Evolutionary conservation across 2,888 invertebrate species (phyloP).

Genomic region (Caenorhabditis parvicauda): DNA sequence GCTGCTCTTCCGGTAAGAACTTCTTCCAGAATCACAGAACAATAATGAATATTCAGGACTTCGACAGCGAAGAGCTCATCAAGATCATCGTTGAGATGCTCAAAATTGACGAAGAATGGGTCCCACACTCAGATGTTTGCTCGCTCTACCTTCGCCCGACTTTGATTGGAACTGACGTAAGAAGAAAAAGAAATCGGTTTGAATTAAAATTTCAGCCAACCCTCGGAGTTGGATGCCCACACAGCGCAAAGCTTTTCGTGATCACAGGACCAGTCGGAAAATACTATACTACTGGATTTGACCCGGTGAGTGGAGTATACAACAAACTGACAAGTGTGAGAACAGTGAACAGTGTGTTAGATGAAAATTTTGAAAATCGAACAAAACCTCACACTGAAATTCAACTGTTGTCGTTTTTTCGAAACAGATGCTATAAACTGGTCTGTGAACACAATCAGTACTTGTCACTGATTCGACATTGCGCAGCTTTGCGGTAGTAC

Average conservation of each 20-base stretch:
- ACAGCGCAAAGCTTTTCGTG: slow-evolving; percentile 84
- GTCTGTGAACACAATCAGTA: no score
- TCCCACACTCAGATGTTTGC: slow-evolving; percentile 80
- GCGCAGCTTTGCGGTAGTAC: no score
- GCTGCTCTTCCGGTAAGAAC: slow-evolving; percentile 74
- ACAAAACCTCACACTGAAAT: no score
- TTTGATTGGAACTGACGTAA: slow-evolving; percentile 89
- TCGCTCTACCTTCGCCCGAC: slow-evolving; percentile 95
- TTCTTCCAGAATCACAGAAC: background rate
- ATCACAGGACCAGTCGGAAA: slow-evolving; percentile 89
- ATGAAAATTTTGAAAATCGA: no score
- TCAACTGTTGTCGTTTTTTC: no score
- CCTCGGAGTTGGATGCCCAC: slow-evolving; percentile 83
- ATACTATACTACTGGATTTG: slow-evolving; percentile 76
- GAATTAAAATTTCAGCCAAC: slow-evolving; percentile 73
- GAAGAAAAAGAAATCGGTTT: background rate
- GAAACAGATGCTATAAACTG: no score
- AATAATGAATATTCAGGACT: slow-evolving; percentile 70
- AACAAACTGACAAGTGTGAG: no score
- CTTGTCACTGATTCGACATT: no score
- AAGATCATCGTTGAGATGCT: slow-evolving; percentile 81
- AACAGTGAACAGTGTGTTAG: no score
- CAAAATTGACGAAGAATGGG: slow-evolving; percentile 93
- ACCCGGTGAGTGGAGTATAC: slow-evolving; percentile 53
- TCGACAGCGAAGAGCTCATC: slow-evolving; percentile 81